Conservation (phyloP, 1,140 invertebrate genomes). For the Lethocerus indicus region DNA sequence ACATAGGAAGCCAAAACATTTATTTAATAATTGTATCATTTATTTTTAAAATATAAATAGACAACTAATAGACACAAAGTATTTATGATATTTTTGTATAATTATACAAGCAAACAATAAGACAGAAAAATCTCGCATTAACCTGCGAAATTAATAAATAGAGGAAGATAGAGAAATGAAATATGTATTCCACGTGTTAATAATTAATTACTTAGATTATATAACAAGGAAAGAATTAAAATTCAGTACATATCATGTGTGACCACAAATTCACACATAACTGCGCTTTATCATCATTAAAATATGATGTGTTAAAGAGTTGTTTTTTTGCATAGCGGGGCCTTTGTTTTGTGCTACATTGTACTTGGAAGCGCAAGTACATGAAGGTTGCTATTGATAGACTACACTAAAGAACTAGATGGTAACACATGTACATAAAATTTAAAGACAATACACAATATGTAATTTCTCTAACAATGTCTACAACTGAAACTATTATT, state of each 20-base stretch:
- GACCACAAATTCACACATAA: constrained; percentile 2
- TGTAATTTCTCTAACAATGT: constrained; percentile 10
- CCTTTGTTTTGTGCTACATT: constrained; percentile 15
- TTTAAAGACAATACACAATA: constrained; percentile 15
- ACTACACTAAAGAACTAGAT: constrained; percentile 13
- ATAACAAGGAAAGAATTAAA: constrained; percentile 12
- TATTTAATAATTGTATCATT: constrained; percentile 16
- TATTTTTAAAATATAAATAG: constrained; percentile 15
- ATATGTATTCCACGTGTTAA: no score
- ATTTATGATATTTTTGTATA: constrained; percentile 13
- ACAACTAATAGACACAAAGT: constrained; percentile 14
- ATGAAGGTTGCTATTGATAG: constrained; percentile 7
- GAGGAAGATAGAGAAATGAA: constrained; percentile 13
- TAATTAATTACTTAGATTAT: constrained; percentile 3
- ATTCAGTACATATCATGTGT: constrained; percentile 6
- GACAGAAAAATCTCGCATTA: not conserved
- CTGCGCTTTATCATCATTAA: constrained; percentile 5
- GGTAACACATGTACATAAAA: constrained; percentile 14
- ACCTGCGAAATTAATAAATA: constrained; percentile 8
- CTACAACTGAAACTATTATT: constrained; percentile 12
- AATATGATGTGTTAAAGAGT: constrained; percentile 8
- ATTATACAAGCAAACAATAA: constrained; percentile 12
- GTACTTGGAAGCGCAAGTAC: constrained; percentile 18
- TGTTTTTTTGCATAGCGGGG: constrained; percentile 10
- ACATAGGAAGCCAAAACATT: constrained; percentile 11